Evolutionary conservation across 2,797 vertebrate species (phyloP), one percentile per base, ranked within the genome.

Genomic region (Clamator glandarius): DNA sequence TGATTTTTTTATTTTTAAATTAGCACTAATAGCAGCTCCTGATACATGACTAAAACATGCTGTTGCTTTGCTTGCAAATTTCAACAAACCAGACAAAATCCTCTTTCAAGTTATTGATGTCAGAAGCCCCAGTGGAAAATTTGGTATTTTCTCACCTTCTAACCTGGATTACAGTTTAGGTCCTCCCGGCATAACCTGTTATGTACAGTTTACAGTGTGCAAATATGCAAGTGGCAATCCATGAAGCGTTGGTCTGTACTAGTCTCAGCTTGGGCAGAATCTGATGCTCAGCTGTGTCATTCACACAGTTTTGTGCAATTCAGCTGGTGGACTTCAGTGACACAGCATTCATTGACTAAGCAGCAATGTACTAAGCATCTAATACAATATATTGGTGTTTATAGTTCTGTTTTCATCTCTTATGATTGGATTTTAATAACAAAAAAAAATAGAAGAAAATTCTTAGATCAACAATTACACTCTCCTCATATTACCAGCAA

Each of bases 401-500:
- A 42, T 0, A 1, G 19, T 4, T 84, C 76, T 73, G 44, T 69
- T 91, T 84, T 59, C 63, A 9, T 67, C 59, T 82, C 63, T 55
- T 84, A 11, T 28, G 6, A 39, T 5, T 39, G 41, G 28, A 78
- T 84, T 96, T 81, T 76, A 82, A 79, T 69, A 87, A 87, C 35
- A 26, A 41, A 90, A 95, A 90, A 95, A 88, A 62, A 11, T 23
- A 3, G 10, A 85, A 73, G 67, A 75, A 90, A 89, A 93, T 54
- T 70, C 55, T 82, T 63, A 59, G 50, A 44, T 52, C 77, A 82
- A 63, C 66, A 58, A 50, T 31, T 42, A 23, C 6, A 81, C 63
- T 42, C 77, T 29, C 55, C 23, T 52, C 35, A 42, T 79, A 76
- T 82, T 61, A 63, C 28, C 68, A 51, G n/a, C 83, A 92, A 88